Evolutionary conservation across 1,140 invertebrate genomes (phyloP), one percentile per base, ranked within the genome.

Genomic region (Anastrepha ludens): DNA sequence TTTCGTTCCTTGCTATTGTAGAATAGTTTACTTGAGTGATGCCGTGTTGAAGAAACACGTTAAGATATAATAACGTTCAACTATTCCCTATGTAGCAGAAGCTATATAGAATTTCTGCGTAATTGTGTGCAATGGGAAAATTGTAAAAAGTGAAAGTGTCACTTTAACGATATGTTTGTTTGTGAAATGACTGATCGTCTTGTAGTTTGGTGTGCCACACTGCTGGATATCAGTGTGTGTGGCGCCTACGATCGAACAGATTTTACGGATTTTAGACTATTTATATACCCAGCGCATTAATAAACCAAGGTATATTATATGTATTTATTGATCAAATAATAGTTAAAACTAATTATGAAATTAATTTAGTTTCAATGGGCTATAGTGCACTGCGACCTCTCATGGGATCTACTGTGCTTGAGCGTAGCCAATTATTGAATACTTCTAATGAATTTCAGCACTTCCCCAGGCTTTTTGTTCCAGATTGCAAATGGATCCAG

Each of bases 71-170:
- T 55, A 55, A 15, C 13, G 20, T 65, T 17, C 9, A 62, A 17
- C 4, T 62, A 17, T 17, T 62, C 11, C 4, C 60, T 62, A 9
- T 17, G 60, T 15, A 17, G 0, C 29, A 29, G 29, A 29, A 29
- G 29, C 29, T 29, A 29, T 41, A 20, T 3, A 67, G 4, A 39
- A 67, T 67, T 39, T 39, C 64, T 9, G 20, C 11, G 7, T 65
- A 65, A 39, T 9, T 65, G 64, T 20, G 29, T 13, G 29, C 29
- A 39, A 39, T 3, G 39, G 2, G 64, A 39, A 41, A 8, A 67
- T 41, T 15, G 64, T 67, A 8, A 29, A 74, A 74, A 74, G 15
- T n/a, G 67, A 74, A 74, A 47, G 67, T 70, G 39, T 44, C 65
- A 70, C 29, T 70, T 70, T 70, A 9, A 39, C 9, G 15, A 15